Evolutionary conservation across 2,888 invertebrate genomes (phyloP).

Genomic region (Patella ulyssiponensis): DNA sequence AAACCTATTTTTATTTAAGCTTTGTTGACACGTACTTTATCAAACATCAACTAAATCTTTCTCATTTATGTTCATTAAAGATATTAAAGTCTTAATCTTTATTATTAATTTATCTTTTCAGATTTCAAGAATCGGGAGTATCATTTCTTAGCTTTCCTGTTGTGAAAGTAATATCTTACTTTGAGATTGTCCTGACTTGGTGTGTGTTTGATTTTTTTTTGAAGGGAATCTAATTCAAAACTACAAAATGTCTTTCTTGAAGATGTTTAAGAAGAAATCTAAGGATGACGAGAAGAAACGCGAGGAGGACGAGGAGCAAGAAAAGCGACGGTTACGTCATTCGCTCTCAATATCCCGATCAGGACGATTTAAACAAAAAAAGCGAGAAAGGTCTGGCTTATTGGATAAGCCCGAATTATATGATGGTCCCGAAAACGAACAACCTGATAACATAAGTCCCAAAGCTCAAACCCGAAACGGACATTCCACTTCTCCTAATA

Average conservation of each 20-base stretch:
- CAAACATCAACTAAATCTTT: too few species aligned
- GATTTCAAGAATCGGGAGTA: too few species aligned
- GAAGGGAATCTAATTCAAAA: neutral
- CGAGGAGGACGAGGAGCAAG: slow-evolving; percentile 50
- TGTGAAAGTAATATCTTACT: too few species aligned
- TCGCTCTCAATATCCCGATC: slow-evolving; percentile 63
- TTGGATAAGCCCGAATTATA: slow-evolving; percentile 57
- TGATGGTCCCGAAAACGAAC: slow-evolving; percentile 23
- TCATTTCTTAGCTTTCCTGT: too few species aligned
- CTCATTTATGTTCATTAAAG: too few species aligned
- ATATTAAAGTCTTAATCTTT: too few species aligned
- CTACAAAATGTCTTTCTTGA: neutral
- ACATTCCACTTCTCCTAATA: slow-evolving; percentile 7
- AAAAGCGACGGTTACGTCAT: slow-evolving; percentile 55
- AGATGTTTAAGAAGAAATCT: slow-evolving; percentile 20
- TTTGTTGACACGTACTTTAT: too few species aligned
- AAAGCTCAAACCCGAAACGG: neutral
- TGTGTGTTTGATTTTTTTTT: too few species aligned
- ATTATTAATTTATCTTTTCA: too few species aligned
- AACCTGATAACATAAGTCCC: neutral
- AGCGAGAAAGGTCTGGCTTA: slow-evolving; percentile 55
- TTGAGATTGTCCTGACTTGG: too few species aligned
- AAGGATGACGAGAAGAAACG: slow-evolving; percentile 10
- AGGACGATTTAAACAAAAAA: slow-evolving; percentile 61
- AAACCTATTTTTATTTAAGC: too few species aligned